These are phyloP conservation scores for Apistogramma diplotaenia DNA, from an alignment of 2,113 vertebrate species.

Conservation along the genomic window DNA sequence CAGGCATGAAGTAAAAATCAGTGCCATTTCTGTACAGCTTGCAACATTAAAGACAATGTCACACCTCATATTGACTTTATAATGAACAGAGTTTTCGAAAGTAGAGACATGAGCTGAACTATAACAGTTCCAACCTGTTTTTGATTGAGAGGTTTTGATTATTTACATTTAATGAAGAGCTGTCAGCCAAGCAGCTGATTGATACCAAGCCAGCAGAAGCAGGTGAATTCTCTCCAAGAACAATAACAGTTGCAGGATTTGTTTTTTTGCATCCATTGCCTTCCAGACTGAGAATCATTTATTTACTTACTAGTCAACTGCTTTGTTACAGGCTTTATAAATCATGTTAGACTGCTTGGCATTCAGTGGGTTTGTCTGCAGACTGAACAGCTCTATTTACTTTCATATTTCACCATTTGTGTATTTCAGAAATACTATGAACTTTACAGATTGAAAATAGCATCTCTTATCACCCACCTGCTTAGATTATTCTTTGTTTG, in stretches of 20 bases:
- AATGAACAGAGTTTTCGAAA: not conserved
- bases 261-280: fast-evolving
- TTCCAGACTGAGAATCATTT: too few species aligned
- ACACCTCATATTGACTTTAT: not conserved
- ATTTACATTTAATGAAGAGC: not conserved
- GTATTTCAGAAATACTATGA: not conserved
- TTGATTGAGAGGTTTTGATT: not conserved
- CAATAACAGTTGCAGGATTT: not conserved
- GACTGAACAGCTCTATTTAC: not conserved
- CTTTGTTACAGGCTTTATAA: too few species aligned
- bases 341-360: too few species aligned
- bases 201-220: not conserved
- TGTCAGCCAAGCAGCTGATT: not conserved
- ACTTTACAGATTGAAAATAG: too few species aligned
- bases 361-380: not conserved
- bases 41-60: not conserved
- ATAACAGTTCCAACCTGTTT: too few species aligned
- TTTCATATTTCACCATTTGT: not conserved
- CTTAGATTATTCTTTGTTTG: not conserved
- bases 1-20: not conserved
- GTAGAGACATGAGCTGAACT: not conserved
- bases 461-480: not conserved
- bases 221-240: not conserved
- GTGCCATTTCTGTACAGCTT: not conserved
- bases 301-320: too few species aligned